Conservation (phyloP, 2,797 vertebrate species). For the Nasua narica region DNA sequence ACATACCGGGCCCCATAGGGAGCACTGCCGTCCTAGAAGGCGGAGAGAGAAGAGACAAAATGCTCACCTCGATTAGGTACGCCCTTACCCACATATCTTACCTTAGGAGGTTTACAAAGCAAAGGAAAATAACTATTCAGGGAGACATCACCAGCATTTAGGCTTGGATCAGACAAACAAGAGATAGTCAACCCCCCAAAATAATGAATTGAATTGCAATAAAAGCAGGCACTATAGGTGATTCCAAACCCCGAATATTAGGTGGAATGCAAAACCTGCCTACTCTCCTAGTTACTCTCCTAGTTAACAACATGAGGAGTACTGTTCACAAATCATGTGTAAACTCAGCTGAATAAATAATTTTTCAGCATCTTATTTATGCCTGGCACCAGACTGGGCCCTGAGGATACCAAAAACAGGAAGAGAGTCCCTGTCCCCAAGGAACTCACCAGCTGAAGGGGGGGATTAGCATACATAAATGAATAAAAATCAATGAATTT, state of each 20-base stretch:
- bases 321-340: not conserved
- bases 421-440: not conserved
- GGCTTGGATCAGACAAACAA: not conserved
- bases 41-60: not conserved
- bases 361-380: not conserved
- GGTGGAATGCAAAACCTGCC: not conserved
- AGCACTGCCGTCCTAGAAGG: constrained; percentile 90
- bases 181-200: not conserved
- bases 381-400: not conserved
- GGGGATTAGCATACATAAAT: not conserved
- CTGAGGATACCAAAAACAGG: not conserved
- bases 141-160: not conserved
- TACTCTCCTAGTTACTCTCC: not conserved
- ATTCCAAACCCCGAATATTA: not conserved
- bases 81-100: not conserved
- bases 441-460: not conserved
- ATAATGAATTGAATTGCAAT: not conserved
- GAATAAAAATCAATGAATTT: not conserved
- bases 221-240: not conserved
- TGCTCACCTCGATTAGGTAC: not conserved
- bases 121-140: not conserved
- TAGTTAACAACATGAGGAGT: not conserved
- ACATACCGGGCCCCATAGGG: constrained; percentile 95
- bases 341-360: not conserved
- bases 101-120: not conserved